Base-by-base conservation (phyloP, 2,797 vertebrate genomes). In the Protosalanx chinensis region DNA sequence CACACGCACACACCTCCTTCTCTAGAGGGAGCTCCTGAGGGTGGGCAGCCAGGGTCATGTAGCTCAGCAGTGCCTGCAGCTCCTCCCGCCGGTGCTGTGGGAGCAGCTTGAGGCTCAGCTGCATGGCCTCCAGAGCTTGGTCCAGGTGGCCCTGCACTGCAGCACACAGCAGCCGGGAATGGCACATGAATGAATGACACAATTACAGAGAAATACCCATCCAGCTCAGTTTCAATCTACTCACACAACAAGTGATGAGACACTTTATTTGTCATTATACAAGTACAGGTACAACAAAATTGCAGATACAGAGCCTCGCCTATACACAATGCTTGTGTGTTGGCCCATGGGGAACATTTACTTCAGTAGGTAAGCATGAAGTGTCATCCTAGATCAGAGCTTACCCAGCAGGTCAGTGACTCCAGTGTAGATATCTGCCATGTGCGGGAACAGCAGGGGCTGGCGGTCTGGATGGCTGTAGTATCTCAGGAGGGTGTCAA, bases 21-120 rank as follows among this genome's bases (percentile, higher is more conserved):
- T 97, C 94, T 59, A 98, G 89, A 77, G 90, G 92, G 29, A 94
- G 85, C 63, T 87, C 92, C 1, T 89, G 85, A 16, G 90, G 89
- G 67, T 95, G 91, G 20, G 94, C 94, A 70, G 96, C 95, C 58
- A 95, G 79, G 64, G 93, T 91, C 95, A 97, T 95, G 83, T 98
- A 97, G n/a, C 91, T 90, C 3, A 98, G 89, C 5, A 98, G 85
- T 29, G 90, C 91, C 82, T 90, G 89, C 79, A 98, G 95, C 85
- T 97, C 95, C 57, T 97, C 95, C 74, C 96, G 93, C 56, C 84
- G 86, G 68, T 84, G 86, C 30, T 87, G 84, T 69, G 94, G 91
- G 61, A 98, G 87, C 79, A 99, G 93, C 87, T 97, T 98, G 82
- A 98, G 79, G 79, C 94, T 94, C 27, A 99, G 91, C 72, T 97